A percentile compares a stretch with the other conserved stretches of the same genome.
phyloP scores from a whole-genome alignment of 2,113 vertebrate species.

The Falco punctatus region DNA sequence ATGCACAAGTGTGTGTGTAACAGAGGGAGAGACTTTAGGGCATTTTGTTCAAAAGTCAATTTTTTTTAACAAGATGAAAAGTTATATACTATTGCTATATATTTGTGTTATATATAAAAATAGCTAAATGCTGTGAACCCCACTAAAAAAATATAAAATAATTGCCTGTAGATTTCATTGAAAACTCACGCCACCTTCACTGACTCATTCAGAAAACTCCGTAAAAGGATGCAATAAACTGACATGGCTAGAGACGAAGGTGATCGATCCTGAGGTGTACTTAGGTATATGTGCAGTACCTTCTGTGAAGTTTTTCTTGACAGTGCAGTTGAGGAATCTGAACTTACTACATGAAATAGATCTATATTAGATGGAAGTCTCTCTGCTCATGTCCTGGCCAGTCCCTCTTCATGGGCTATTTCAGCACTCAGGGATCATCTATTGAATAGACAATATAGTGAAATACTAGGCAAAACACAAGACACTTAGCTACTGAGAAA shows the following conservation, averaged over 20 bases:
- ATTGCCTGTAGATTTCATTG: not conserved
- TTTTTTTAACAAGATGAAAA: not conserved
- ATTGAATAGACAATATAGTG: not conserved
- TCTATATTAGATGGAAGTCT: not conserved
- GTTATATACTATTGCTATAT: not conserved
- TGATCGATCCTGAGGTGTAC: not conserved
- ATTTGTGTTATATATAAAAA: not conserved
- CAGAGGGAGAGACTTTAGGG: not conserved
- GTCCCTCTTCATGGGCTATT: not conserved
- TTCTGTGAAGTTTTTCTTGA: not conserved
- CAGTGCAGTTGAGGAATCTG: not conserved
- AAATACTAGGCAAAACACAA: constrained; percentile 29
- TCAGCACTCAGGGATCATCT: not conserved
- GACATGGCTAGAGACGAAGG: not conserved
- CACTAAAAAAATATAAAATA: not conserved
- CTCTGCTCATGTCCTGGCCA: not conserved
- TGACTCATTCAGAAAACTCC: not conserved
- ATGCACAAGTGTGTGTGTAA: no score
- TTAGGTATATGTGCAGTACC: not conserved
- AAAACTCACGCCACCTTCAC: not conserved
- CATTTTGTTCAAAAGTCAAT: not conserved
- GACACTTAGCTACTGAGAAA: not conserved
- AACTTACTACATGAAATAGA: not conserved
- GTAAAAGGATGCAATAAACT: not conserved
- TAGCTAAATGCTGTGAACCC: not conserved